Base-by-base conservation (phyloP, 2,113 vertebrate genomes). In the Tiliqua scincoides region DNA sequence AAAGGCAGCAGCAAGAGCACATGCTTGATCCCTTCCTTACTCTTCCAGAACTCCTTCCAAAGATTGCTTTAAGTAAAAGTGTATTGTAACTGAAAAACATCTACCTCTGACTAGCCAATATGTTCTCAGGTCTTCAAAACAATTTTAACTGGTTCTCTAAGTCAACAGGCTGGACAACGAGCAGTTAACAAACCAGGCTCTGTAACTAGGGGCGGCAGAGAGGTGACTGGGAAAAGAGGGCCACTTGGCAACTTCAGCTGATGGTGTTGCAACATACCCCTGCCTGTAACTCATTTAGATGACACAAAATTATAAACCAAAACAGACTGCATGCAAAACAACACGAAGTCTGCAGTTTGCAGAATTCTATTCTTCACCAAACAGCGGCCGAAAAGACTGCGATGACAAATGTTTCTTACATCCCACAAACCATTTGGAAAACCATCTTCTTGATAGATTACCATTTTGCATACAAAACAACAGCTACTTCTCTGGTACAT, bases 1-100 rank as follows among this genome's bases (percentile, higher is more conserved):
- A 52, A 21, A 75, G 32, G 40, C 25, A 74, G 32, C 15, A 84
- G 89, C 83, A 76, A 6, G 30, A 84, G 40, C 83, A 63, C n/a
- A 6, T 0, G 1, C 54, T 17, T 54, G 40, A 35, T 68, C 40
- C 73, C 23, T 72, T 25, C 35, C 54, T 23, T 40, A 43, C 35
- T 62, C 18, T n/a, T 25, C 40, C 57, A 62, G 35, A 61, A 32
- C 8, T 57, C 11, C n/a, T 48, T 23, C 32, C 8, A 32, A 70
- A 20, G 30, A 18, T 6, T 35, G 32, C 18, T 35, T 59, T 35
- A 57, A 76, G 15, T 59, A 18, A n/a, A 62, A 62, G 32, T 6
- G 35, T 62, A 14, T 40, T 23, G 23, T 15, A 79, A 37, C 11
- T 18, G 77, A 32, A 63, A 6, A 37, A 43, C 40, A 25, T 21